These are phyloP conservation scores for Caerostris extrusa DNA, from an alignment of 1,140 invertebrate genomes.

Conservation along the genomic window DNA sequence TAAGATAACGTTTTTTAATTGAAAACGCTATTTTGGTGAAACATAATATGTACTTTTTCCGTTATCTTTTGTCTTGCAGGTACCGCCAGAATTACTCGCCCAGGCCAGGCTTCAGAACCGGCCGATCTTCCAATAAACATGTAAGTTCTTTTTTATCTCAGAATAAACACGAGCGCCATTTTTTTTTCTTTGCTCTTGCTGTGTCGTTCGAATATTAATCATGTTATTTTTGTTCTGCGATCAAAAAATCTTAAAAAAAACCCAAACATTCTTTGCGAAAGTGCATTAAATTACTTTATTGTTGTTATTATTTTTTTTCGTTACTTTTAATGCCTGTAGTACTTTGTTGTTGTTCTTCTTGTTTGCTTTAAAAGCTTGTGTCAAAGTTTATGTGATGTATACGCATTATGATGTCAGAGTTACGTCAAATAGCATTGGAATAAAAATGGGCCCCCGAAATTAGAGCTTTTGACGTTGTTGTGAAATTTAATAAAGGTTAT, in stretches of 20 bases:
- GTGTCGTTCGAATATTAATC: background rate
- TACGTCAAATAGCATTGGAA: background rate
- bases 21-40: background rate
- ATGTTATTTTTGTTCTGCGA: background rate
- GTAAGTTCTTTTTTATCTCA: conserved; percentile 22
- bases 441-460: background rate
- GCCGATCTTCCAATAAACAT: conserved; percentile 65
- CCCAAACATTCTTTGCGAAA: background rate
- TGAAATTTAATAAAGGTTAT: conserved; percentile 41
- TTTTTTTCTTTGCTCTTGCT: background rate
- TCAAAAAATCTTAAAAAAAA: background rate
- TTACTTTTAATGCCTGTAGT: background rate
- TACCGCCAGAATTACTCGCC: conserved; percentile 61
- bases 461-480: conserved; percentile 30
- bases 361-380: background rate
- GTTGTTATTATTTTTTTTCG: background rate
- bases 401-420: conserved; percentile 6
- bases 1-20: background rate
- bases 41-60: background rate
- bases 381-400: background rate
- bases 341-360: background rate
- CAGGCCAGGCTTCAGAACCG: conserved; percentile 69
- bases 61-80: conserved; percentile 32
- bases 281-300: conserved; percentile 10
- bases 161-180: background rate